Evolutionary conservation across 2,888 invertebrate species (phyloP).

Genomic region (Actias luna): DNA sequence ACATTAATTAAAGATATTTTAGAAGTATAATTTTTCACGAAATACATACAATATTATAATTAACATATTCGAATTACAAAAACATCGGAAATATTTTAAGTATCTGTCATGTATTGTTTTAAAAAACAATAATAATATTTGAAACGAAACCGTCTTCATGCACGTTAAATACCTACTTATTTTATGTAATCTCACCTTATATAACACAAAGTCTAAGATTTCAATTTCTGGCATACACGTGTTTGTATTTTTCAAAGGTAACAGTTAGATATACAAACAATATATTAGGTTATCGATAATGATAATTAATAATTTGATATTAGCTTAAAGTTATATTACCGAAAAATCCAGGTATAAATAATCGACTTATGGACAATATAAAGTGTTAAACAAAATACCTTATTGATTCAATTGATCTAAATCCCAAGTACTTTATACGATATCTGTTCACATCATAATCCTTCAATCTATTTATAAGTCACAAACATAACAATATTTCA

Average conservation of each 20-base stretch:
- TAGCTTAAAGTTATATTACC: too few species aligned
- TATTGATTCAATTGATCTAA: background rate
- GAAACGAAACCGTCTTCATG: background rate
- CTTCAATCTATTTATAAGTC: background rate
- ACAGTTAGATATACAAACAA: background rate
- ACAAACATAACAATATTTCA: background rate
- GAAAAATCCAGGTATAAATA: too few species aligned
- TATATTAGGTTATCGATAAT: too few species aligned
- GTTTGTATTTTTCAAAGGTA: background rate
- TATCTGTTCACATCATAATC: background rate
- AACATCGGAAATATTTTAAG: too few species aligned
- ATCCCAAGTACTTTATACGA: background rate
- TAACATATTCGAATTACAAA: too few species aligned
- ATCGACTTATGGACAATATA: background rate
- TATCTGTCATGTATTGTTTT: background rate
- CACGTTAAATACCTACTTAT: background rate
- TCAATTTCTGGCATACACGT: background rate
- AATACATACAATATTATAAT: too few species aligned
- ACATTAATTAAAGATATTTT: too few species aligned
- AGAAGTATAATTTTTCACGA: too few species aligned
- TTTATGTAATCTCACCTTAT: background rate
- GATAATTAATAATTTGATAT: too few species aligned
- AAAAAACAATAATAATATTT: background rate
- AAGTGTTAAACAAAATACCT: background rate
- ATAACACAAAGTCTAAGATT: background rate